Conservation (phyloP, 1,140 invertebrate species). For the Phenacoccus solenopsis region DNA sequence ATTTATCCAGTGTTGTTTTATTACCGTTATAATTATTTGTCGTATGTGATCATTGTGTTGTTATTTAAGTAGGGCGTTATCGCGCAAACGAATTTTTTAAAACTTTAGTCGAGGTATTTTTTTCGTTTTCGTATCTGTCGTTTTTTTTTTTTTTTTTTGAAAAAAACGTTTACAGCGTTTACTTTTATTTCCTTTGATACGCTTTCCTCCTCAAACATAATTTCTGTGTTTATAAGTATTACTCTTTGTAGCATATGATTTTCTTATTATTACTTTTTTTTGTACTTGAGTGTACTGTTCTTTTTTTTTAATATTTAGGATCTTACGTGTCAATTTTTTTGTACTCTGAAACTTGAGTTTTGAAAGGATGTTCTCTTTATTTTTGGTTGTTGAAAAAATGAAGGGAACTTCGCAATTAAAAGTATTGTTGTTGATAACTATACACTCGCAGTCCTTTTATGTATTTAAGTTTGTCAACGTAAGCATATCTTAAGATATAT, state of each 20-base stretch:
- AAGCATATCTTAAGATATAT: conserved; percentile 3
- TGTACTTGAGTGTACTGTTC: neutral
- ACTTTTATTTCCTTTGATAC: neutral
- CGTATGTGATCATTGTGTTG: neutral
- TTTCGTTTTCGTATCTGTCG: neutral
- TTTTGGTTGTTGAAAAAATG: too few relatives aligned
- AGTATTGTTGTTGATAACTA: neutral
- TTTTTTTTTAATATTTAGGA: neutral
- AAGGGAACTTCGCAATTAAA: too few relatives aligned
- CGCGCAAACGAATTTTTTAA: neutral
- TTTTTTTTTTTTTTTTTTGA: neutral
- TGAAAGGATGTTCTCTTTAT: neutral
- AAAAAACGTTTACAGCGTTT: too few relatives aligned
- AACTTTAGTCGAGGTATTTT: too few relatives aligned
- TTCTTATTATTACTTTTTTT: neutral
- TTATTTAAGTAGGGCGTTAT: neutral
- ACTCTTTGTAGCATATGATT: neutral
- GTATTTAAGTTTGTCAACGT: neutral
- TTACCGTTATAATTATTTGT: neutral
- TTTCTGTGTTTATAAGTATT: conserved; percentile 3
- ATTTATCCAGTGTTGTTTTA: neutral
- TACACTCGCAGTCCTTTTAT: neutral
- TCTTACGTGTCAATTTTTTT: conserved; percentile 3
- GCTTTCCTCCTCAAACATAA: neutral
- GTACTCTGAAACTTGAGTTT: neutral